phyloP scores from a whole-genome alignment of 2,113 vertebrate species.

The Dipodomys ordii region DNA sequence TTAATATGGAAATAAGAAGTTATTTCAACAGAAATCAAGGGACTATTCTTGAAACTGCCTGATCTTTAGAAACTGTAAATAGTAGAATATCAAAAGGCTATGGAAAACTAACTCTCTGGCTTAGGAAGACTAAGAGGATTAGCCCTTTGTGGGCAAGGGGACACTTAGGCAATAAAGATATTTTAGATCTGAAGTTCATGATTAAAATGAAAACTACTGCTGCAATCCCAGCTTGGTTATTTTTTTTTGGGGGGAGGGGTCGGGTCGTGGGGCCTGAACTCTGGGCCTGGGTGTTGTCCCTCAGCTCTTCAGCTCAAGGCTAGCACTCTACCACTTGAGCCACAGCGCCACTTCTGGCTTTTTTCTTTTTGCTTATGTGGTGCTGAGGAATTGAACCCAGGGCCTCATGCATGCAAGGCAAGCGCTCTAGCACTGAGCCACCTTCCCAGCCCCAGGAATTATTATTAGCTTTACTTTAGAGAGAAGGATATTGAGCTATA shows the following conservation, averaged over 20 bases:
- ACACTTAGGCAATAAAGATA: neutral
- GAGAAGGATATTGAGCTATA: constrained; percentile 7
- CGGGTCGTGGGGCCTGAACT: too few species aligned
- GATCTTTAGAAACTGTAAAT: constrained; percentile 78
- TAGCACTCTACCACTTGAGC: too few species aligned
- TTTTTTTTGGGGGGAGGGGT: too few species aligned
- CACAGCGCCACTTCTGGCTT: too few species aligned
- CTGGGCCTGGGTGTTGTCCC: too few species aligned
- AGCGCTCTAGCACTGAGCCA: too few species aligned
- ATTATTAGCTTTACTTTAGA: constrained; percentile 30
- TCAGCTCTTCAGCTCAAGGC: too few species aligned
- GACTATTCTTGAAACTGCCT: constrained; percentile 71
- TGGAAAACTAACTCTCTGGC: constrained; percentile 35
- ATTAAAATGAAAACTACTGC: constrained; percentile 47
- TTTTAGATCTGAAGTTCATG: constrained; percentile 29
- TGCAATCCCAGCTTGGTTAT: too few species aligned
- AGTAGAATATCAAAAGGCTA: constrained; percentile 70
- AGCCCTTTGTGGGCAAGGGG: constrained; percentile 2
- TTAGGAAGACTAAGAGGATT: constrained; percentile 46
- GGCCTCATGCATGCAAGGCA: too few species aligned
- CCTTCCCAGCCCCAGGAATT: too few species aligned
- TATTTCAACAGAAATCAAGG: constrained; percentile 76
- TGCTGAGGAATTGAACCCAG: too few species aligned
- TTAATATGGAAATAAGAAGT: constrained; percentile 87
- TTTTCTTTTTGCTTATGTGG: too few species aligned